Conservation (phyloP, 2,888 invertebrate species). For the Tiliacea citrago region DNA sequence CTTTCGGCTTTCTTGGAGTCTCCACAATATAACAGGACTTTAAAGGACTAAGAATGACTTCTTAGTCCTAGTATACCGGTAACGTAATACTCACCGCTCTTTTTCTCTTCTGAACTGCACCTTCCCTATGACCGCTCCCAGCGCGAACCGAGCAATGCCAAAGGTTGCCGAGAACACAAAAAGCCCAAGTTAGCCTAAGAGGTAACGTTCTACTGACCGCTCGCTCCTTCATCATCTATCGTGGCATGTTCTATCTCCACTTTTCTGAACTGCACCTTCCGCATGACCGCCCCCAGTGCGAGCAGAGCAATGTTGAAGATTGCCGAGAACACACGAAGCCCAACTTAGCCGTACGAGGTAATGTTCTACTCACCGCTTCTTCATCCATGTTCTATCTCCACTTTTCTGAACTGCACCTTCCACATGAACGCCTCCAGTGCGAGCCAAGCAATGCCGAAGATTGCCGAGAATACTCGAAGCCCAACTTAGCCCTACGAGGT, state of each 20-base stretch:
- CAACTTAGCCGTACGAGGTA: too few species aligned
- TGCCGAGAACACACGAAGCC: too few species aligned
- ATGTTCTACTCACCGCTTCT: slow-evolving; percentile 86
- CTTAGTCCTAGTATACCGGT: too few species aligned
- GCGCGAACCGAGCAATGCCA: neutral
- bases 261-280: slow-evolving; percentile 93
- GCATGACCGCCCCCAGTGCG: slow-evolving; percentile 80
- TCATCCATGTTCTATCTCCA: slow-evolving; percentile 94
- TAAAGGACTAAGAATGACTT: too few species aligned
- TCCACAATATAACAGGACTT: too few species aligned
- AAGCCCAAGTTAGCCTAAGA: neutral
- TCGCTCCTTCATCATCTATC: slow-evolving; percentile 93
- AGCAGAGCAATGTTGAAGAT: too few species aligned
- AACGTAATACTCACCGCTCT: too few species aligned
- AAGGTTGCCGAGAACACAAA: neutral
- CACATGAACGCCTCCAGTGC: neutral
- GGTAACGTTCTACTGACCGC: slow-evolving; percentile 76
- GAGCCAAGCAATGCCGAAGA: neutral
- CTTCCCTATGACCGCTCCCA: neutral
- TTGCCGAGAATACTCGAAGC: neutral
- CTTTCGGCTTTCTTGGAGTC: too few species aligned
- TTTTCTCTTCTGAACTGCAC: neutral
- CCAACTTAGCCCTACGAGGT: neutral
- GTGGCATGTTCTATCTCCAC: slow-evolving; percentile 93
- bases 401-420: slow-evolving; percentile 67